These are phyloP conservation scores for Zosterops hypoxanthus DNA, from an alignment of 2,113 vertebrate genomes.

Conservation along the genomic window DNA sequence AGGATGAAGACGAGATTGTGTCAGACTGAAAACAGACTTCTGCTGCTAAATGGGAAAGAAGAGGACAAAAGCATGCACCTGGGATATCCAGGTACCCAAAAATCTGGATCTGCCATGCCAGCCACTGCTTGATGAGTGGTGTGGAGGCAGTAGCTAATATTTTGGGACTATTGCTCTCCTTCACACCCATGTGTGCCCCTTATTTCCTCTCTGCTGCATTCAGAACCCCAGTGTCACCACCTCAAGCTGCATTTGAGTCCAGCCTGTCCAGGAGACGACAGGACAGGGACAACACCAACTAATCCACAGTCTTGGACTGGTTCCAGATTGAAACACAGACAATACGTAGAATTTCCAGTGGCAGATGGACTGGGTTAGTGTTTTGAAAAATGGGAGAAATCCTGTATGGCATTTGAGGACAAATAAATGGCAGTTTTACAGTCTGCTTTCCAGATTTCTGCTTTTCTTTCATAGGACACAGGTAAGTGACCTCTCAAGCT, in stretches of 20 bases:
- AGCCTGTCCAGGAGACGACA: background rate
- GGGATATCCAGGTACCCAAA: fast-evolving
- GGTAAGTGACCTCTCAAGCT: background rate
- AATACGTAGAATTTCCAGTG: background rate
- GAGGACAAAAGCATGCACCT: background rate
- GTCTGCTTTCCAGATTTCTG: background rate
- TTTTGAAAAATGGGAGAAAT: background rate
- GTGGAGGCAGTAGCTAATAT: background rate
- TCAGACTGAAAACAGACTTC: background rate
- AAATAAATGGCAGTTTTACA: background rate
- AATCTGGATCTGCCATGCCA: background rate
- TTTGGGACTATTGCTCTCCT: background rate
- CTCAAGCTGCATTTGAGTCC: background rate
- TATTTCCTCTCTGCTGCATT: fast-evolving
- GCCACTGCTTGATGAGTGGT: background rate
- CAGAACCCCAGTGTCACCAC: fast-evolving
- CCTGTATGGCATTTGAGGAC: background rate
- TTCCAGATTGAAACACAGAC: background rate
- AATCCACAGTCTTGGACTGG: background rate
- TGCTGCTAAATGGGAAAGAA: background rate
- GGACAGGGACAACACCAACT: background rate
- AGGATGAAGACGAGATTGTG: background rate
- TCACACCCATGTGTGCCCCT: fast-evolving
- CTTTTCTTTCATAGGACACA: slow-evolving; percentile 39
- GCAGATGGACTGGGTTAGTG: background rate